Base-by-base conservation (phyloP, 1,140 invertebrate species). In the Hestina assimilis region DNA sequence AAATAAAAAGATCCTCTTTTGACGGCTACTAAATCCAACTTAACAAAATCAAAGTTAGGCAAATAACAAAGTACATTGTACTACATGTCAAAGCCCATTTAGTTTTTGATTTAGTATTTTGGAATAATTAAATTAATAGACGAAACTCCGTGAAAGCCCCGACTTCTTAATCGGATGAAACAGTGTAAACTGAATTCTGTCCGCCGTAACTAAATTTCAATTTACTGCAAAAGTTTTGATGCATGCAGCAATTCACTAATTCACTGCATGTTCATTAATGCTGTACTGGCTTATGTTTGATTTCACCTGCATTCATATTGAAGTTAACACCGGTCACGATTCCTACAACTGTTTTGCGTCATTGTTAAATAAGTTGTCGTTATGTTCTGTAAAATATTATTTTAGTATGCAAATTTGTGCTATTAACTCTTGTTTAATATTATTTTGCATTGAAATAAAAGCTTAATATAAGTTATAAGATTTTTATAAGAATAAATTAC, bases 231-330 rank as follows among this genome's bases (percentile, higher is more conserved):
- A 53, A 63, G 54, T 58, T 58, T 63, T 28, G 35, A 53, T 46
- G 54, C 59, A 63, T 58, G 35, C 54, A 48, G 47, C 29, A 63
- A 58, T 59, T 48, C 35, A 59, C 50, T 63, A 46, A 53, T 59
- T 53, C 41, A 47, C 31, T 59, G 42, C 57, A 53, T 42, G 52
- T 61, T 61, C 58, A 54, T 61, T 54, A 55, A 54, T 55, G 38
- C 51, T 61, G 51, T 53, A 29, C 48, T 33, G 21, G 40, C 47
- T 42, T 23, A 40, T 46, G 50, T 60, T 53, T 53, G 50, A 60
- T 60, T 60, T 54, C 26, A 54, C 50, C 50, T 60, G 50, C 29
- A 53, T 60, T 59, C 19, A 58, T 43, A 42, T 50, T 43, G 20
- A 23, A 43, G 29, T 21, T 12, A 38, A 50, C 40, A 40, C 17